Percentiles rank a stretch among this genome's conserved stretches.
These are phyloP conservation scores for Camponotus pennsylvanicus DNA, from an alignment of 1,140 invertebrate species.

Conservation along the genomic window DNA sequence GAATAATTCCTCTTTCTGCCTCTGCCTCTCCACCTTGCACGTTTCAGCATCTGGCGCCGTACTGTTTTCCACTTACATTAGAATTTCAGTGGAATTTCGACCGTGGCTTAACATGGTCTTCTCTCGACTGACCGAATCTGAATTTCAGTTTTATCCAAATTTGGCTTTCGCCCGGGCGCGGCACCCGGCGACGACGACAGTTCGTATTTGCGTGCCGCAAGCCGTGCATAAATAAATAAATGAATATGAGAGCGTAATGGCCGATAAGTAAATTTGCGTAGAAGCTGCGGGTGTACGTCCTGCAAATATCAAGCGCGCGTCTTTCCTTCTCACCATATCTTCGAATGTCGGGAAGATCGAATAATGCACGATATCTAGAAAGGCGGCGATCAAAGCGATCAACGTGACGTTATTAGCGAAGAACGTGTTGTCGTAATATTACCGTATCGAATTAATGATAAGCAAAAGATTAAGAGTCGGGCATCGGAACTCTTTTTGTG, in stretches of 20 bases:
- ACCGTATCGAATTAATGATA: slow-evolving; percentile 71
- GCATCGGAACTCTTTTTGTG: slow-evolving; percentile 59
- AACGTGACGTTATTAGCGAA: slow-evolving; percentile 69
- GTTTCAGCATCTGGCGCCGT: slow-evolving; percentile 38
- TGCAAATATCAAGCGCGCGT: slow-evolving; percentile 6
- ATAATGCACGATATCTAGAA: background rate
- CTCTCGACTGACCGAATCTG: slow-evolving; percentile 52
- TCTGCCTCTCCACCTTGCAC: background rate
- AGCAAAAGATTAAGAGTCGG: slow-evolving; percentile 57
- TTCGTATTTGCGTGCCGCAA: slow-evolving; percentile 37
- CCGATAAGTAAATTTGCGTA: slow-evolving; percentile 46
- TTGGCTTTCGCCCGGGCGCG: slow-evolving; percentile 32
- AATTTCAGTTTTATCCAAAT: slow-evolving; percentile 62
- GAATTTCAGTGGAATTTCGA: slow-evolving; percentile 58
- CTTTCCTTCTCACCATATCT: background rate
- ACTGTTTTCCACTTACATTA: slow-evolving; percentile 50
- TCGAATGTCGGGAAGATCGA: slow-evolving; percentile 15
- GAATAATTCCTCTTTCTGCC: slow-evolving; percentile 22
- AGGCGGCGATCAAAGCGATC: slow-evolving; percentile 49
- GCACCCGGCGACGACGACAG: background rate
- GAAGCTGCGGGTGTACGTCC: background rate
- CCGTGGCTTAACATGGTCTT: slow-evolving; percentile 37
- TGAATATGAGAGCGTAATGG: slow-evolving; percentile 54
- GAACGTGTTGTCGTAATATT: slow-evolving; percentile 72
- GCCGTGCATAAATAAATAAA: slow-evolving; percentile 60